Evolutionary conservation across 2,113 vertebrate species (phyloP).

Genomic region (Phoenicopterus ruber): DNA sequence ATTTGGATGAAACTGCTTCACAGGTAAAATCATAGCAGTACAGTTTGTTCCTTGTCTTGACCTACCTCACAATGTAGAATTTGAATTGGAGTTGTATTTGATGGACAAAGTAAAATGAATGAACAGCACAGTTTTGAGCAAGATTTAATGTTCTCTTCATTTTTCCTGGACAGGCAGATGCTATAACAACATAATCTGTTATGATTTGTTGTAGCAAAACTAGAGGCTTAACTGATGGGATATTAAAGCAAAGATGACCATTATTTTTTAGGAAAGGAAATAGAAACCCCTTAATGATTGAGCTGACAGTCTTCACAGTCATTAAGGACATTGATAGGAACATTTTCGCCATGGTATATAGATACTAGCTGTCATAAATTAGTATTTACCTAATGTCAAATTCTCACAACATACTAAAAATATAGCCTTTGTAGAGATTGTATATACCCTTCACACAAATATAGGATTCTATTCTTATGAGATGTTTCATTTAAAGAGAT

Average conservation of each 20-base stretch:
- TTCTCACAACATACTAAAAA: not conserved
- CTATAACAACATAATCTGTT: not conserved
- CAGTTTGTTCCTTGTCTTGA: not conserved
- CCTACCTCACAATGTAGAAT: not conserved
- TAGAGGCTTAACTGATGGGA: not conserved
- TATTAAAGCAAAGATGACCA: not conserved
- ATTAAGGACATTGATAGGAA: not conserved
- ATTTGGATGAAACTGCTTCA: not conserved
- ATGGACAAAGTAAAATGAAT: not conserved
- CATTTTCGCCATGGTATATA: not conserved
- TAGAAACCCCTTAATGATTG: not conserved
- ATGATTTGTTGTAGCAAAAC: not conserved
- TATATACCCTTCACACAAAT: not conserved
- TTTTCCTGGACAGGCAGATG: not conserved
- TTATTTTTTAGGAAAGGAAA: slow-evolving; percentile 20
- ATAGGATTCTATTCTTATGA: not conserved
- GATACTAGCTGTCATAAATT: not conserved
- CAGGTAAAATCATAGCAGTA: not conserved
- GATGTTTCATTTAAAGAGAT: not conserved
- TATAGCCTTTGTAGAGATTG: not conserved
- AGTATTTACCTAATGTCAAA: slow-evolving; percentile 15
- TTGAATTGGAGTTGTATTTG: not conserved
- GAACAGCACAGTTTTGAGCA: not conserved
- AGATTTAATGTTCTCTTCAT: not conserved
- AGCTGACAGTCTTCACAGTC: slow-evolving; percentile 3